phyloP scores from a whole-genome alignment of 2,797 vertebrate species.

The Sorex maritimensis region DNA sequence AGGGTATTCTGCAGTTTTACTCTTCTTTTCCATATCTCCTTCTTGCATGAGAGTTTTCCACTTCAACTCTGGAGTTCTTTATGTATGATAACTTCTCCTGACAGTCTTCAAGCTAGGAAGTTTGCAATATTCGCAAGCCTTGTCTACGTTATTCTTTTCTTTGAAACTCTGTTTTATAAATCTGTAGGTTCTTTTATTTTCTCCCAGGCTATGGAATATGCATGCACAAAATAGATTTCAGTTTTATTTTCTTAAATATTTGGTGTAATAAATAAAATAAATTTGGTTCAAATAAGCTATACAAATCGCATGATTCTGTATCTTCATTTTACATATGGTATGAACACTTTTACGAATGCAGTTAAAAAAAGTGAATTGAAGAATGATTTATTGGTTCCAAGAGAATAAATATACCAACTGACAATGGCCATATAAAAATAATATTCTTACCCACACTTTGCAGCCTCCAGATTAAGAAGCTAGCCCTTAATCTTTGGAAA shows the following conservation, averaged over 20 bases:
- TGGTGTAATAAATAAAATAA: background rate
- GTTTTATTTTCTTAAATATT: background rate
- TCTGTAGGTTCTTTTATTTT: background rate
- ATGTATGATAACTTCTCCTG: background rate
- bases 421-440: background rate
- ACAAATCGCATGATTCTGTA: background rate
- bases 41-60: background rate
- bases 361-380: background rate
- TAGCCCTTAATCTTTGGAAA: background rate
- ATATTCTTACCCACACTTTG: background rate
- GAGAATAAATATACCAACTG: background rate
- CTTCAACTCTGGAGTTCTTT: background rate
- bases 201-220: background rate
- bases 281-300: background rate
- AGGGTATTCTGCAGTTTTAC: background rate
- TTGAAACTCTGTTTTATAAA: background rate
- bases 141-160: background rate
- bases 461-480: background rate
- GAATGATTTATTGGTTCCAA: background rate
- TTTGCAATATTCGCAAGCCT: background rate
- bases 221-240: background rate
- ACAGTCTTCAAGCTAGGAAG: background rate
- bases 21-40: fast-evolving
- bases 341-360: background rate
- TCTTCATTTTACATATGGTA: background rate